These are phyloP conservation scores for Aphrophora alni DNA, from an alignment of 2,888 invertebrate species.

Conservation along the genomic window DNA sequence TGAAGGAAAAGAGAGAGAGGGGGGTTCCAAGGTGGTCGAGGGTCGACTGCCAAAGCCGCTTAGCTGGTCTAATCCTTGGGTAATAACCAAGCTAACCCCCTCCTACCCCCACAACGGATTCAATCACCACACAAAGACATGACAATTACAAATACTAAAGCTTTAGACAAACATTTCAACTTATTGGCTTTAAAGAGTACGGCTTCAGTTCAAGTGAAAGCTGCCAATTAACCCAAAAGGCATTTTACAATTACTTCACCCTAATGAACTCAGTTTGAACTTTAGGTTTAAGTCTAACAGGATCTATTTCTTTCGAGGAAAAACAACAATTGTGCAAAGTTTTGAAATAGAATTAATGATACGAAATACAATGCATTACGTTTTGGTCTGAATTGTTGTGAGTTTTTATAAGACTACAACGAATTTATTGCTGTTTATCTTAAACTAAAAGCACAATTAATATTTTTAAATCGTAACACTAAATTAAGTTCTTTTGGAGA, in stretches of 20 bases:
- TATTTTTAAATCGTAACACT: no score
- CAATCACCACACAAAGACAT: conserved; percentile 29
- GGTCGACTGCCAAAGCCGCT: conserved; percentile 24
- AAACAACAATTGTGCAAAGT: no score
- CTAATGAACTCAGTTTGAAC: not conserved
- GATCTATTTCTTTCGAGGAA: no score
- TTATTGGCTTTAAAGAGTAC: not conserved
- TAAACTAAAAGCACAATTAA: no score
- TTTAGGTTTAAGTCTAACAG: no score
- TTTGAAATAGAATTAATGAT: no score
- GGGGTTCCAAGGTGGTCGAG: not conserved
- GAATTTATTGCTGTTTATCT: no score
- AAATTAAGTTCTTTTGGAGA: no score
- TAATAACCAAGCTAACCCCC: conserved; percentile 30
- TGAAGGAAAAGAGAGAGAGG: not conserved
- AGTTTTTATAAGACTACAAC: no score
- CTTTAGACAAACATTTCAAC: not conserved
- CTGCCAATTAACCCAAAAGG: not conserved
- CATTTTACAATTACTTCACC: not conserved
- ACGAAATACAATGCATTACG: no score
- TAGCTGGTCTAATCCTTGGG: conserved; percentile 31
- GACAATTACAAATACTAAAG: conserved; percentile 35
- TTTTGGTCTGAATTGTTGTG: no score
- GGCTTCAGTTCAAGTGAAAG: not conserved
- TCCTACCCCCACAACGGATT: conserved; percentile 25